Evolutionary conservation across 1,140 invertebrate genomes (phyloP).

Genomic region (Temnothorax nylanderi): DNA sequence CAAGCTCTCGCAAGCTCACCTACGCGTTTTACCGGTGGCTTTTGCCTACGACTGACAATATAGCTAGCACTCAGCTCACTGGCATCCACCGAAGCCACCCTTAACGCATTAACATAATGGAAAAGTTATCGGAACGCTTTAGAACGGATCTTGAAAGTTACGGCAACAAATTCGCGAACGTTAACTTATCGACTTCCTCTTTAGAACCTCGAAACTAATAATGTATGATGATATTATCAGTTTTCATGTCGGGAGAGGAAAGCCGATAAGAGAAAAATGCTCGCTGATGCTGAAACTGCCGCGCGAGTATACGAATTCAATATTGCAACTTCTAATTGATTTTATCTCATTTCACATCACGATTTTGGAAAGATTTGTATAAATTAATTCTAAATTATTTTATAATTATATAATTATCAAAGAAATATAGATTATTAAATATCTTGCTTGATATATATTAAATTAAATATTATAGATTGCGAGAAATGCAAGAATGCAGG

Average conservation of each 20-base stretch:
- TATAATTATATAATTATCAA: neutral
- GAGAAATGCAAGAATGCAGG: neutral
- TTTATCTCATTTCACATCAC: neutral
- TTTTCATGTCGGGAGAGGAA: neutral
- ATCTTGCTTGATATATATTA: neutral
- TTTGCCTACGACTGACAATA: conserved; percentile 48
- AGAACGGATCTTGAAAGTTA: conserved; percentile 38
- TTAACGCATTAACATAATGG: conserved; percentile 51
- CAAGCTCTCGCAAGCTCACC: neutral
- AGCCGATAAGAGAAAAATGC: conserved; percentile 4
- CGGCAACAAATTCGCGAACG: conserved; percentile 28
- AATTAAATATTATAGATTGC: neutral
- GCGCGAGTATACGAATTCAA: too few relatives aligned
- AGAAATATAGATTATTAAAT: neutral
- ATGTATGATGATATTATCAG: conserved; percentile 30
- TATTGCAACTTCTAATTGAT: neutral
- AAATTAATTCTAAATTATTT: neutral
- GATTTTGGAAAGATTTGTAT: neutral
- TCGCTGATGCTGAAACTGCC: neutral
- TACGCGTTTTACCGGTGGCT: conserved; percentile 28
- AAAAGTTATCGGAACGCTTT: conserved; percentile 55
- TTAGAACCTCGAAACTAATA: conserved; percentile 31
- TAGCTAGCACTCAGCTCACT: conserved; percentile 15
- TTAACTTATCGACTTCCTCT: conserved; percentile 40
- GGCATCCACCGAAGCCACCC: neutral